Percentiles rank a stretch among this genome's conserved stretches.
Evolutionary conservation across 2,888 invertebrate species (phyloP).

Genomic region (Plemyria rubiginata): DNA sequence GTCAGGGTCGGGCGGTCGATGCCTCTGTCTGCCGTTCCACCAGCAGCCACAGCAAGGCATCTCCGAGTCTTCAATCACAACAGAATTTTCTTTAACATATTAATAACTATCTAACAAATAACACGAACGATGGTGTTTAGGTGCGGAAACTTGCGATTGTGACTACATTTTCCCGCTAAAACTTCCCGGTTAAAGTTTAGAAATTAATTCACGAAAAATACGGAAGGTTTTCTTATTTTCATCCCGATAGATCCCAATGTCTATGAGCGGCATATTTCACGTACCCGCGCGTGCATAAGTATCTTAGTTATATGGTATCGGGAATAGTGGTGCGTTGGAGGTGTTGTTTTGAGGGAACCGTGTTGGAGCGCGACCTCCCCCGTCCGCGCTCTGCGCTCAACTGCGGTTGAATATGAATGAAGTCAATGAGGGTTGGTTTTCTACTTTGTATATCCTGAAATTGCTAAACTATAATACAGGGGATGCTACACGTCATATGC

Average conservation of each 20-base stretch:
- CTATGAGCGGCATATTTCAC: constrained; percentile 17
- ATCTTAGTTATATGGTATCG: constrained; percentile 24
- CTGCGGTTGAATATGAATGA: constrained; percentile 66
- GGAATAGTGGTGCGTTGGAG: constrained; percentile 21
- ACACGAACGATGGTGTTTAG: constrained; percentile 26
- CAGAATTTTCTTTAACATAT: constrained; percentile 33
- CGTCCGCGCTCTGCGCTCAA: constrained; percentile 69
- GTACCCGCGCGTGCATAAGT: constrained; percentile 10
- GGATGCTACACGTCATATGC: constrained; percentile 22
- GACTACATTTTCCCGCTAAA: constrained; percentile 45
- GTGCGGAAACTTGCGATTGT: constrained; percentile 31
- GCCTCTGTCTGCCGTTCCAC: constrained; percentile 81
- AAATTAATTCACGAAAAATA: constrained; percentile 40
- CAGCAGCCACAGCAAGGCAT: constrained; percentile 83
- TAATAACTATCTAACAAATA: constrained; percentile 12
- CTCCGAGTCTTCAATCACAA: constrained; percentile 44
- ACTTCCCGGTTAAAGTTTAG: constrained; percentile 46
- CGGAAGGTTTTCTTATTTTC: constrained; percentile 41
- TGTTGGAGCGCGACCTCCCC: constrained; percentile 55
- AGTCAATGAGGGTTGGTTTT: constrained; percentile 58
- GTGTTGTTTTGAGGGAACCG: constrained; percentile 27
- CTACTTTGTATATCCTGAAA: constrained; percentile 57
- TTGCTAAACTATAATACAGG: constrained; percentile 47
- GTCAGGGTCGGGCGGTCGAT: constrained; percentile 73
- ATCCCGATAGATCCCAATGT: constrained; percentile 20